Evolutionary conservation across 2,888 invertebrate species (phyloP).

Genomic region (Rhyacophila evoluta): DNA sequence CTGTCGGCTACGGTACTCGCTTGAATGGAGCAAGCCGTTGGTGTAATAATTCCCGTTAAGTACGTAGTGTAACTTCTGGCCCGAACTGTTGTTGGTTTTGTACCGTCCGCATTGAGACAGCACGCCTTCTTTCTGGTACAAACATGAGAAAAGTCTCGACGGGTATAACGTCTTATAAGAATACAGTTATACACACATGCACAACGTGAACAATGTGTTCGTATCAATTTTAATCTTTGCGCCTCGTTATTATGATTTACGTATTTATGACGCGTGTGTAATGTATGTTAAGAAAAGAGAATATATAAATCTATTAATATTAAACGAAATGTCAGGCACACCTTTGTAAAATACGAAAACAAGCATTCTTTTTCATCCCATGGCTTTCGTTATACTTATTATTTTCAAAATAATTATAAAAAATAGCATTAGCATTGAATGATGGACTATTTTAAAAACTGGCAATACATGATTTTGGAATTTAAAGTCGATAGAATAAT

Average conservation of each 20-base stretch:
- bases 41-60: slow-evolving; percentile 6
- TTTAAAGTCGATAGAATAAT: too few relatives aligned
- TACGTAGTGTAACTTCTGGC: neutral
- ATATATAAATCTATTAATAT: too few relatives aligned
- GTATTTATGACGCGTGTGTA: too few relatives aligned
- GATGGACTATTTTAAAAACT: too few relatives aligned
- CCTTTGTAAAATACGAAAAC: too few relatives aligned
- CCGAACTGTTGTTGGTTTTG: neutral
- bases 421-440: too few relatives aligned
- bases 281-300: too few relatives aligned
- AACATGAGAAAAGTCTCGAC: neutral
- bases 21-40: slow-evolving; percentile 14
- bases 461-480: too few relatives aligned
- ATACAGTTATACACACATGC: neutral
- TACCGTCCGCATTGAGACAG: neutral
- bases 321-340: too few relatives aligned
- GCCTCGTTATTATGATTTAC: neutral
- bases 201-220: neutral
- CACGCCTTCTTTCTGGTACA: neutral
- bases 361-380: too few relatives aligned
- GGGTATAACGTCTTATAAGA: neutral
- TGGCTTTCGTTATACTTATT: too few relatives aligned
- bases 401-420: too few relatives aligned
- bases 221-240: neutral
- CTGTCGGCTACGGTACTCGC: slow-evolving; percentile 22